Conservation (phyloP, 2,797 vertebrate species). For the Eleutherodactylus coqui region DNA sequence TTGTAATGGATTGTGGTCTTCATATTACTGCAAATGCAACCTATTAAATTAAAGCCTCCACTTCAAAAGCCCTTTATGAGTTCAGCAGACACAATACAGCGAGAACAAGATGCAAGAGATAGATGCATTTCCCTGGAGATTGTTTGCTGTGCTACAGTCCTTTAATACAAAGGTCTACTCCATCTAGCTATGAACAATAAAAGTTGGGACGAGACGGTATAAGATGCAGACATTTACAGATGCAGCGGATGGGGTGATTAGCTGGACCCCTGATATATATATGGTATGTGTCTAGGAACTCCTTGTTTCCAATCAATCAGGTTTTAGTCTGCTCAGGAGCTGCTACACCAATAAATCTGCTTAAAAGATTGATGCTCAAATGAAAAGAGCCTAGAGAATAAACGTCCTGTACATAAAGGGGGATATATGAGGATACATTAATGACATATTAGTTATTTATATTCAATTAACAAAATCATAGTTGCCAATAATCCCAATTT, state of each 20-base stretch:
- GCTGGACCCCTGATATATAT: not conserved
- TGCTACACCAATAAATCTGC: not conserved
- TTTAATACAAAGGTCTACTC: not conserved
- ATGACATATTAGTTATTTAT: not conserved
- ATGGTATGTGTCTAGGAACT: not conserved
- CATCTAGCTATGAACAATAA: not conserved
- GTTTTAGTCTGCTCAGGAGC: not conserved
- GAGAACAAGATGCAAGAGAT: not conserved
- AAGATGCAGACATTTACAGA: not conserved
- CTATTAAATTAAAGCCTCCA: not conserved
- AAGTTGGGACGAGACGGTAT: not conserved
- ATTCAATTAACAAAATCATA: not conserved
- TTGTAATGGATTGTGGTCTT: conserved; percentile 13
- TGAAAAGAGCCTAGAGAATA: not conserved
- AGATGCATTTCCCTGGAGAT: not conserved
- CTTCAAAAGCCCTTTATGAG: not conserved
- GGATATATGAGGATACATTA: not conserved
- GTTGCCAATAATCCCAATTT: too few relatives aligned
- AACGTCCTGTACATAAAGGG: not conserved
- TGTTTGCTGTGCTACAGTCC: not conserved
- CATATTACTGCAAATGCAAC: not conserved
- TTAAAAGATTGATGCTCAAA: not conserved
- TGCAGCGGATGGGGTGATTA: not conserved
- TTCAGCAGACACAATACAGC: not conserved
- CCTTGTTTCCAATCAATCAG: not conserved